Conservation (phyloP, 2,113 vertebrate genomes). For the Aphelocoma coerulescens region DNA sequence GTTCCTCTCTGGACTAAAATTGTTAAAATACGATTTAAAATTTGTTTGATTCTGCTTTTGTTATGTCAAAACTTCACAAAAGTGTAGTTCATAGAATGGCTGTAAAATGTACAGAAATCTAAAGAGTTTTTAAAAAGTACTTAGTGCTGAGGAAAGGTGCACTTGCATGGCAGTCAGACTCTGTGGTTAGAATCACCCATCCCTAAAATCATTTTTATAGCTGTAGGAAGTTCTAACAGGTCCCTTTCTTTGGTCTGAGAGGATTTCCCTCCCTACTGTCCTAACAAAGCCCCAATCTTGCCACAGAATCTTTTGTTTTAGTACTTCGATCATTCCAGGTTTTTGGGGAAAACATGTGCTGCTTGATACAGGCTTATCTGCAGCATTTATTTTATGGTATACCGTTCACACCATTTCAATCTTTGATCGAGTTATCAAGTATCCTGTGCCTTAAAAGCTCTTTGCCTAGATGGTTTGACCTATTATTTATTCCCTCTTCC, state of each 20-base stretch:
- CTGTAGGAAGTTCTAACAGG: not conserved
- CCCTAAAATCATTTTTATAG: not conserved
- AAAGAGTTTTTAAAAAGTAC: not conserved
- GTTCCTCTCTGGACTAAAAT: not conserved
- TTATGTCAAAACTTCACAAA: not conserved
- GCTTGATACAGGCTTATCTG: not conserved
- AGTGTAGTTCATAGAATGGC: not conserved
- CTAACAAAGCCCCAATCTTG: not conserved
- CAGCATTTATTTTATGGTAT: not conserved
- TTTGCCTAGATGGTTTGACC: not conserved
- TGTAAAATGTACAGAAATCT: not conserved
- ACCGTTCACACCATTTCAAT: not conserved
- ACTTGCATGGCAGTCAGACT: rapidly evolving
- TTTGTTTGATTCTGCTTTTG: not conserved
- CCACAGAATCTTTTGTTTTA: not conserved
- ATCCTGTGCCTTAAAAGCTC: not conserved
- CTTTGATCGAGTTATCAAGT: not conserved
- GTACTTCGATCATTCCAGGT: not conserved
- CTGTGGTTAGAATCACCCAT: not conserved
- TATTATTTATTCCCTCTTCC: not conserved
- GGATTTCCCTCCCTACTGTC: not conserved
- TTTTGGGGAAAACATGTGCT: not conserved
- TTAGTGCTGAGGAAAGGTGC: not conserved
- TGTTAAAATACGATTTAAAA: not conserved
- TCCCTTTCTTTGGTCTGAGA: not conserved